Conservation (phyloP, 2,888 invertebrate genomes). For the Drosophila ezoana region DNA sequence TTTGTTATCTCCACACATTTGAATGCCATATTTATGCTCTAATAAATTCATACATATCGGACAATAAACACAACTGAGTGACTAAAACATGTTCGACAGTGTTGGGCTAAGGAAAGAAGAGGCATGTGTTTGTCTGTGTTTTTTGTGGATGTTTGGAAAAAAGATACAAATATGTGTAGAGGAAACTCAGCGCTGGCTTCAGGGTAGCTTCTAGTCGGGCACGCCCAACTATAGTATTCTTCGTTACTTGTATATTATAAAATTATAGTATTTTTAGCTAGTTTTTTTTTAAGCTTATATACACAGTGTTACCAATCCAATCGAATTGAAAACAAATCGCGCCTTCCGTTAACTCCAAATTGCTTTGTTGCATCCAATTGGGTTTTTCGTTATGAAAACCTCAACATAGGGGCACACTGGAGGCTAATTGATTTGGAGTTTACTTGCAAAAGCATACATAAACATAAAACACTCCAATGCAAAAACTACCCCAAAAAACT, state of each 20-base stretch:
- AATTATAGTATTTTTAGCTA: neutral
- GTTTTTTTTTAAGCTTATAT: neutral
- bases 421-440: conserved; percentile 6
- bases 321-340: neutral
- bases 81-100: no score
- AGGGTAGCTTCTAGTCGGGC: neutral
- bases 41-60: no score
- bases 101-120: neutral
- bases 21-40: no score
- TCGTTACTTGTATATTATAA: neutral
- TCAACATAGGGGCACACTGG: conserved; percentile 6
- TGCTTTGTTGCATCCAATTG: conserved; percentile 9
- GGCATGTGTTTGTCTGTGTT: neutral
- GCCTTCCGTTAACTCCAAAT: neutral
- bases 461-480: neutral
- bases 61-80: no score
- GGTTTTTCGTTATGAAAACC: neutral
- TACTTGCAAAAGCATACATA: neutral
- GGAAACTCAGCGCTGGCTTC: no score
- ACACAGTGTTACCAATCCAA: neutral
- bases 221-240: neutral
- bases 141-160: no score
- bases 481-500: conserved; percentile 15
- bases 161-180: no score
- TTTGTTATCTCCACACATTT: no score